Conservation (phyloP, 2,888 invertebrate species). For the Iselma pallidipennis region DNA sequence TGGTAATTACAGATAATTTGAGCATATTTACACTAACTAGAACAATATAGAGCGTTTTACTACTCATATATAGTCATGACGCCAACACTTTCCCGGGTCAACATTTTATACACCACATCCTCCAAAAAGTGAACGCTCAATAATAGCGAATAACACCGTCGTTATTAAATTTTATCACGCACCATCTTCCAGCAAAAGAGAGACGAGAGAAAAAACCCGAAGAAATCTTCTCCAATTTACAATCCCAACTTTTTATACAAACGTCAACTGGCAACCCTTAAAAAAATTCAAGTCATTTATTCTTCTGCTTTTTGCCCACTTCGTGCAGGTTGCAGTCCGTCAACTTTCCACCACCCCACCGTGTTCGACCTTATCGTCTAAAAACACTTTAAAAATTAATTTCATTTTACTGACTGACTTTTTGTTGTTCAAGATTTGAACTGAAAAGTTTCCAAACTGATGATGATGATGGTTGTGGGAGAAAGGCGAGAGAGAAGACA, state of each 20-base stretch:
- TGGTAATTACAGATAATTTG: background rate
- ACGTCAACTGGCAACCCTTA: background rate
- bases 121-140: background rate
- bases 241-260: background rate
- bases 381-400: background rate
- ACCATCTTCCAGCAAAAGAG: background rate
- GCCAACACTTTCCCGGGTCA: too few relatives aligned
- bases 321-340: background rate
- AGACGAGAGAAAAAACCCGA: too few relatives aligned
- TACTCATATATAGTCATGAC: too few relatives aligned
- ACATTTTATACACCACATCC: background rate
- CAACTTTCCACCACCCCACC: background rate
- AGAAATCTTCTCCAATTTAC: background rate
- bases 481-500: background rate
- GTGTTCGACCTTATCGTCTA: background rate
- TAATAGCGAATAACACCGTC: conserved; percentile 26
- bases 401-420: background rate
- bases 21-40: background rate
- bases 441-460: background rate
- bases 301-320: too few relatives aligned
- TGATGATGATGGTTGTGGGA: background rate
- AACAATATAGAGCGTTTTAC: too few relatives aligned
- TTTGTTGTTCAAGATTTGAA: background rate
- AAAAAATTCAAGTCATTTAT: background rate
- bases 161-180: conserved; percentile 33